Conservation (phyloP, 2,797 vertebrate genomes). For the Tiaroga cobitis region DNA sequence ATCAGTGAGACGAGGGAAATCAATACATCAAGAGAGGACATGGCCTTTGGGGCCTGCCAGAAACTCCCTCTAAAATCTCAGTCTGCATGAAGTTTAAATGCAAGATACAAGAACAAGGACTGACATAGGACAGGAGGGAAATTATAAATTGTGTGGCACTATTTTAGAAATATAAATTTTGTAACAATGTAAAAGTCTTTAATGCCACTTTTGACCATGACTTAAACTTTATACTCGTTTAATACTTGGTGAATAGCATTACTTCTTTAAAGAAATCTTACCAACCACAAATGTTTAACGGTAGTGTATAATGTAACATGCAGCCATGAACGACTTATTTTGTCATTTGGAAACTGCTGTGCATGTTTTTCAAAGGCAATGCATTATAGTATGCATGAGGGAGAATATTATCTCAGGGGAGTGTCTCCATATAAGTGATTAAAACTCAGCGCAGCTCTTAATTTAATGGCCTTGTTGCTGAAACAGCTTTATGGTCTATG, state of each 20-base stretch:
- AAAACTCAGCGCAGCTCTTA: conserved; percentile 36
- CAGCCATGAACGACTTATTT: neutral
- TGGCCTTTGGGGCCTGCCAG: neutral
- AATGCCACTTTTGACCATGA: neutral
- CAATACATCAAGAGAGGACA: conserved; percentile 17
- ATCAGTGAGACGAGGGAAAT: conserved; percentile 25
- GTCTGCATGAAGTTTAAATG: neutral
- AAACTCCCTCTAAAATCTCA: neutral
- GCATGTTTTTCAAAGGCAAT: neutral
- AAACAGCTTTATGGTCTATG: conserved; percentile 34
- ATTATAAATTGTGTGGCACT: neutral
- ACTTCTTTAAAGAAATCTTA: neutral
- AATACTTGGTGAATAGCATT: too few relatives aligned
- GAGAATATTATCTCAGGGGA: conserved; percentile 23
- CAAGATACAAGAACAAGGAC: neutral
- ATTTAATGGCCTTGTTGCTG: conserved; percentile 46
- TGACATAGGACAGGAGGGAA: neutral
- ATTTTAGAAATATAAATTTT: neutral
- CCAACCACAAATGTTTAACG: neutral
- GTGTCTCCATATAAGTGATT: conserved; percentile 35
- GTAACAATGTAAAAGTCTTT: neutral
- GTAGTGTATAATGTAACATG: neutral
- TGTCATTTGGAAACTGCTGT: conserved; percentile 16
- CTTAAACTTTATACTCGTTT: too few relatives aligned
- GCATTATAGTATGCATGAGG: conserved; percentile 23